phyloP scores from a whole-genome alignment of 2,888 invertebrate genomes.

The Athalia rosae region DNA sequence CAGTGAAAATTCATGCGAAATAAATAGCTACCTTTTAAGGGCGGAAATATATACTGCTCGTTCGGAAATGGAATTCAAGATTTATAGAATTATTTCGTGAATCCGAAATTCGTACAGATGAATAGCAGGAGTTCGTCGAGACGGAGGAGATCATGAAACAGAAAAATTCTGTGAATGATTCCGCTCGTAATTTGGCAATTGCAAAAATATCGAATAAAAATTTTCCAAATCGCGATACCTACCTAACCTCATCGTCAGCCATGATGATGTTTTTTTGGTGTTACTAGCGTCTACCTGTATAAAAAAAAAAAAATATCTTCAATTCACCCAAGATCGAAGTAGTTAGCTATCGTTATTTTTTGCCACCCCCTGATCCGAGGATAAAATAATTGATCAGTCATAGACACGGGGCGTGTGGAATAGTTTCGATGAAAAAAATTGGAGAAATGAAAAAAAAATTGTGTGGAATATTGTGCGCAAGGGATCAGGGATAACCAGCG shows the following conservation, averaged over 20 bases:
- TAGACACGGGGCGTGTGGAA: background rate
- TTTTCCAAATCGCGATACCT: conserved; percentile 74
- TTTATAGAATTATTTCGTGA: background rate
- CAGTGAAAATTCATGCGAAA: conserved; percentile 29
- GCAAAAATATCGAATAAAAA: background rate
- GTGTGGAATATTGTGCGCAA: background rate
- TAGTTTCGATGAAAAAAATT: background rate
- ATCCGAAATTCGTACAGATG: background rate
- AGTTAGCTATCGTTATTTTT: background rate
- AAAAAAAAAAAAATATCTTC: conserved; percentile 63
- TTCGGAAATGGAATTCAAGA: background rate
- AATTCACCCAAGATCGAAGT: background rate
- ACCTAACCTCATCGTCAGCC: conserved; percentile 98
- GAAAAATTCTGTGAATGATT: conserved; percentile 46
- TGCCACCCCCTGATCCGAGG: background rate
- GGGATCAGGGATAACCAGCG: conserved; percentile 42
- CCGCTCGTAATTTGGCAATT: conserved; percentile 29
- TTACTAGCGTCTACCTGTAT: conserved; percentile 77
- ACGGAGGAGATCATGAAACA: conserved; percentile 20
- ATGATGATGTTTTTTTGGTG: conserved; percentile 78
- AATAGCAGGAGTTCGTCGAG: background rate
- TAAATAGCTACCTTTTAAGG: conserved; percentile 48
- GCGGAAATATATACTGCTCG: conserved; percentile 23
- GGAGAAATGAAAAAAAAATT: background rate
- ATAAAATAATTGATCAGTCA: background rate